phyloP scores from a whole-genome alignment of 1,140 invertebrate genomes.

The Acromyrmex charruanus region DNA sequence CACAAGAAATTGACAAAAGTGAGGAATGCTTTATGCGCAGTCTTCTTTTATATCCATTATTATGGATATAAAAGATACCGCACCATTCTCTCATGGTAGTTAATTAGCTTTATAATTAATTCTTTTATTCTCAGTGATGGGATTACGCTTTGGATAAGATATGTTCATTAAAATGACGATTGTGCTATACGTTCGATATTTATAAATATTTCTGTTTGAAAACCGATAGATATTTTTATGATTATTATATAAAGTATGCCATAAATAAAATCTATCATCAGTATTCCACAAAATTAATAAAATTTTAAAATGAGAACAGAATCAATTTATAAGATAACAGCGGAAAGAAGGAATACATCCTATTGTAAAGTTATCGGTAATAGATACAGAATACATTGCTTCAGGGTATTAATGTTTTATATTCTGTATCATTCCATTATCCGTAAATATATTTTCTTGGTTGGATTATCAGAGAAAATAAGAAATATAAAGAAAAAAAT shows the following conservation, averaged over 20 bases:
- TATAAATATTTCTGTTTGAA: background rate
- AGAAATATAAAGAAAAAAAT: background rate
- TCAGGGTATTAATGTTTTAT: background rate
- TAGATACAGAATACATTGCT: background rate
- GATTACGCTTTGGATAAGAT: background rate
- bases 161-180: background rate
- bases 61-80: background rate
- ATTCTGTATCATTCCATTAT: background rate
- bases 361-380: background rate
- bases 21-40: background rate
- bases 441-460: background rate
- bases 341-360: background rate
- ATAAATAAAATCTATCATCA: background rate
- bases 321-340: background rate
- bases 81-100: background rate
- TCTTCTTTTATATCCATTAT: background rate
- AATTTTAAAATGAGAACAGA: background rate
- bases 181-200: background rate
- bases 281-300: background rate
- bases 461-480: background rate
- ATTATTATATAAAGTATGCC: background rate
- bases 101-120: slow-evolving; percentile 36
- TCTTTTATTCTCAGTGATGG: background rate
- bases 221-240: background rate
- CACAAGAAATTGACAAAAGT: background rate